These are phyloP conservation scores for Pseudanteris insignis DNA, from an alignment of 2,888 invertebrate species.

Conservation along the genomic window DNA sequence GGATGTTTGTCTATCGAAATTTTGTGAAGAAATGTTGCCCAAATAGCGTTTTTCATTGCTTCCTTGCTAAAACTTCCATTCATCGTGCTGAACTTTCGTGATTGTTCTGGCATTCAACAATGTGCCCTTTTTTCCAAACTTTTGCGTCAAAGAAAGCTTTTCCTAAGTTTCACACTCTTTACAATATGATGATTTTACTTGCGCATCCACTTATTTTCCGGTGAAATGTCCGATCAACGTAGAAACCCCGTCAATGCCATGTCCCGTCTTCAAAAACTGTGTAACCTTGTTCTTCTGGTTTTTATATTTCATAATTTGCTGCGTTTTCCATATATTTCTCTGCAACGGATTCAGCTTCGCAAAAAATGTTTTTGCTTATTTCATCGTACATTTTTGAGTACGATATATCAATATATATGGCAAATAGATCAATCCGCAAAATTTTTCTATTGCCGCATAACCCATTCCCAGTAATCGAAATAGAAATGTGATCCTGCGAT, in stretches of 20 bases:
- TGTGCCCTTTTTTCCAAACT: conserved; percentile 2
- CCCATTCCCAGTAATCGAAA: conserved; percentile 1
- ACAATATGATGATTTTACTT: conserved; percentile 3
- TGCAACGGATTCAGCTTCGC: conserved; percentile 21
- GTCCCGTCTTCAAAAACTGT: conserved; percentile 14
- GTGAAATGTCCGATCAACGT: conserved; percentile 6
- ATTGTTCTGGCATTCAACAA: conserved; percentile 40
- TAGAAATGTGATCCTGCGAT: conserved; percentile 1
- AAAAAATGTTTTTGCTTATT: conserved; percentile 14
- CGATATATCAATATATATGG: too few species aligned
- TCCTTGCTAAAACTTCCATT: conserved; percentile 45
- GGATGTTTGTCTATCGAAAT: conserved; percentile 31
- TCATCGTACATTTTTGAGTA: conserved; percentile 23
- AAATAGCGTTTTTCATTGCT: conserved; percentile 11
- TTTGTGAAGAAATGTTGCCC: conserved; percentile 34
- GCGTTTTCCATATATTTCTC: conserved; percentile 32
- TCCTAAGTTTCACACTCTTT: conserved; percentile 4
- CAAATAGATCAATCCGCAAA: conserved; percentile 29
- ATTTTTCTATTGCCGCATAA: conserved; percentile 43
- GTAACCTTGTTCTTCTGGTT: conserved; percentile 21
- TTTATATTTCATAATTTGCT: conserved; percentile 7
- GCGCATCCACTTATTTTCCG: conserved; percentile 1
- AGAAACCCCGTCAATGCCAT: conserved; percentile 7
- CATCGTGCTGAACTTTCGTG: conserved; percentile 46
- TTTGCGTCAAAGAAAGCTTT: background rate